Evolutionary conservation across 2,888 invertebrate species (phyloP).

Genomic region (Dioctria rufipes): DNA sequence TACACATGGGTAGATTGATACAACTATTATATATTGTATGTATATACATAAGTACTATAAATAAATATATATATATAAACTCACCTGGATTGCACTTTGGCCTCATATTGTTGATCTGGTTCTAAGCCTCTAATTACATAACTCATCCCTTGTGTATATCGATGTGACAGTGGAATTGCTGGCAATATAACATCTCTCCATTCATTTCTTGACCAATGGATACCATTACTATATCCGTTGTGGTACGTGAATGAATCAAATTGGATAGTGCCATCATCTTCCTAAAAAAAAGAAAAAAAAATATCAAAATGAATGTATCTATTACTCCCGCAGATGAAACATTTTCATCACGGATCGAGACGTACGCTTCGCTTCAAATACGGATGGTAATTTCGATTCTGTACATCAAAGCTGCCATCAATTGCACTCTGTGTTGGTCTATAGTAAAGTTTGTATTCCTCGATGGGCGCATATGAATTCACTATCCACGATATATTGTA

Average conservation of each 20-base stretch:
- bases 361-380: constrained; percentile 51
- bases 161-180: constrained; percentile 67
- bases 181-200: constrained; percentile 73
- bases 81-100: constrained; percentile 73
- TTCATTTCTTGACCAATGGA: constrained; percentile 65
- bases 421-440: constrained; percentile 48
- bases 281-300: constrained; percentile 35
- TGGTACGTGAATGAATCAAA: constrained; percentile 54
- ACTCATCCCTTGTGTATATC: constrained; percentile 73
- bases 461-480: constrained; percentile 75
- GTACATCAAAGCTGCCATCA: constrained; percentile 43
- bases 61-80: constrained; percentile 35
- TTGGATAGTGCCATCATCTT: constrained; percentile 42
- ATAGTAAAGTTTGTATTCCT: constrained; percentile 75
- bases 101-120: constrained; percentile 75
- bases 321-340: background rate
- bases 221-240: constrained; percentile 49
- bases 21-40: too few relatives aligned
- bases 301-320: background rate
- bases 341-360: constrained; percentile 1
- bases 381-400: constrained; percentile 51
- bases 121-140: constrained; percentile 75
- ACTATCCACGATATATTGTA: constrained; percentile 77
- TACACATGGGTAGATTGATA: too few relatives aligned
- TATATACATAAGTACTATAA: background rate